Conservation (phyloP, 2,113 vertebrate species). For the Osmerus mordax region DNA sequence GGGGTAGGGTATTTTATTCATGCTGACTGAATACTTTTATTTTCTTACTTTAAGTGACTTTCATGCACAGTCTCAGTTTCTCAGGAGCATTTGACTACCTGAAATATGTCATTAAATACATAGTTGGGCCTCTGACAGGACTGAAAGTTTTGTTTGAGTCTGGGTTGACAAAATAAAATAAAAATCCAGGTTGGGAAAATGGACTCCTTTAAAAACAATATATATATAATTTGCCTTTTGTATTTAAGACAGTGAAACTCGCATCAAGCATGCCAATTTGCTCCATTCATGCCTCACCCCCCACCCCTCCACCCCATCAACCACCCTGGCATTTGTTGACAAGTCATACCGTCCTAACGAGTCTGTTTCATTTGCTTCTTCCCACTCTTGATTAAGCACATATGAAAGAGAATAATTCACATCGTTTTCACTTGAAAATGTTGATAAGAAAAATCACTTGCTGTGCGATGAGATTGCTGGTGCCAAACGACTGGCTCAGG, state of each 20-base stretch:
- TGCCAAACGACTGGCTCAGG: slow-evolving; percentile 16
- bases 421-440: slow-evolving; percentile 34
- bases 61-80: neutral
- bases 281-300: too few relatives aligned
- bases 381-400: slow-evolving; percentile 17
- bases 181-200: too few relatives aligned
- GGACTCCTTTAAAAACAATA: too few relatives aligned
- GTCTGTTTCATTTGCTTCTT: slow-evolving; percentile 28
- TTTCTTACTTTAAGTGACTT: slow-evolving; percentile 30
- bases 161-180: too few relatives aligned
- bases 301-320: neutral
- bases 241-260: too few relatives aligned
- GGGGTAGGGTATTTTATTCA: slow-evolving; percentile 12
- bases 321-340: neutral
- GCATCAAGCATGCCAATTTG: neutral
- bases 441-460: slow-evolving; percentile 34
- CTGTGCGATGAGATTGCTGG: slow-evolving; percentile 19
- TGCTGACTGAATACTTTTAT: slow-evolving; percentile 51
- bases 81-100: neutral
- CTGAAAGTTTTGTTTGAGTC: too few relatives aligned
- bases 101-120: slow-evolving; percentile 26
- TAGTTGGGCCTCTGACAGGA: too few relatives aligned
- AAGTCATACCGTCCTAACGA: slow-evolving; percentile 7
- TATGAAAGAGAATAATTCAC: slow-evolving; percentile 38
- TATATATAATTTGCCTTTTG: too few relatives aligned